Conservation (phyloP, 2,888 invertebrate species). For the Eristalis tenax region DNA sequence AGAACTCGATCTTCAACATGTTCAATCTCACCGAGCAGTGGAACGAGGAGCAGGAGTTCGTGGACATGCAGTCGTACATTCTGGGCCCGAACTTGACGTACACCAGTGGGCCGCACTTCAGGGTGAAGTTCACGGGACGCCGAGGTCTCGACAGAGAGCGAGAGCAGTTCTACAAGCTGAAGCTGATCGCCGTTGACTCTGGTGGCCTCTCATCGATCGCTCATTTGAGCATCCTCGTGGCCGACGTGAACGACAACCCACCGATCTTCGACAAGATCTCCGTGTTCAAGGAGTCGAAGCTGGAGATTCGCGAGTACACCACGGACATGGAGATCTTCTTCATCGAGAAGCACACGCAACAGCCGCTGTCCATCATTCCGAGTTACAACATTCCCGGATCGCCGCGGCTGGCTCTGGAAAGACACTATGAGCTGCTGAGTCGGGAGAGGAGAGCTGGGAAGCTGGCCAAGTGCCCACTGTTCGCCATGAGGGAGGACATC, state of each 20-base stretch:
- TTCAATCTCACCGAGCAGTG: conserved; percentile 80
- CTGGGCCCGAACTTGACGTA: conserved; percentile 77
- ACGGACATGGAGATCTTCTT: conserved; percentile 83
- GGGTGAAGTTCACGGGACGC: conserved; percentile 78
- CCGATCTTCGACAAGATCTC: conserved; percentile 88
- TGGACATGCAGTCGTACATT: conserved; percentile 79
- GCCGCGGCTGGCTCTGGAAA: conserved; percentile 74
- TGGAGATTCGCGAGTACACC: conserved; percentile 85
- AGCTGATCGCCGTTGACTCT: conserved; percentile 88
- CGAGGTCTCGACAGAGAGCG: conserved; percentile 88
- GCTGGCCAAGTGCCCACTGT: conserved; percentile 83
- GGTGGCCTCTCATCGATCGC: conserved; percentile 90
- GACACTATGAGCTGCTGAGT: conserved; percentile 48
- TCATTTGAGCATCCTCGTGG: conserved; percentile 86
- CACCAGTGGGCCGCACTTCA: conserved; percentile 77
- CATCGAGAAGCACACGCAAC: conserved; percentile 76
- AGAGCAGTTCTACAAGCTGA: conserved; percentile 85
- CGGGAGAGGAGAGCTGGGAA: conserved; percentile 74
- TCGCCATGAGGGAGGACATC: conserved; percentile 88
- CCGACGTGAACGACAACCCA: conserved; percentile 91
- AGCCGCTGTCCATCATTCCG: conserved; percentile 71
- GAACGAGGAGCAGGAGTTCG: conserved; percentile 79
- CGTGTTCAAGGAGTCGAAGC: conserved; percentile 86
- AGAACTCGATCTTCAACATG: conserved; percentile 77
- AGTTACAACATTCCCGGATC: conserved; percentile 78